Conservation (phyloP, 2,797 vertebrate species). For the Tinamus major region DNA sequence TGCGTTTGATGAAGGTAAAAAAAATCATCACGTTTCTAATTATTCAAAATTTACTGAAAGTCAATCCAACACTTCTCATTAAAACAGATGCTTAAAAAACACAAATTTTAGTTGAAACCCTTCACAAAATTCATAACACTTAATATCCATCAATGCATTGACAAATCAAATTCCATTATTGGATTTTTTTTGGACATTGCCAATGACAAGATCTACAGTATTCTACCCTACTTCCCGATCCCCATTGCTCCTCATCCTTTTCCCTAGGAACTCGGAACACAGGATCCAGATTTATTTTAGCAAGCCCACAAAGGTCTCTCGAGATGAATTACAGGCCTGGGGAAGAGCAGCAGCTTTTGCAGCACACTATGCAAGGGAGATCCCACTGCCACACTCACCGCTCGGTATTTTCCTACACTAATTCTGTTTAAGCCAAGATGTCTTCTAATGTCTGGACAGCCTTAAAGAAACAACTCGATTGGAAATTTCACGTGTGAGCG, state of each 20-base stretch:
- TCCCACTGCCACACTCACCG: fast-evolving
- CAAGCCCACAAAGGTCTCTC: not conserved
- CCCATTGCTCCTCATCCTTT: not conserved
- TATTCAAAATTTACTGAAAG: not conserved
- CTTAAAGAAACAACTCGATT: not conserved
- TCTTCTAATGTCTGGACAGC: not conserved
- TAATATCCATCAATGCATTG: not conserved
- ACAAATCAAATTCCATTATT: not conserved
- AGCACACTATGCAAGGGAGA: not conserved
- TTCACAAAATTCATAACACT: not conserved
- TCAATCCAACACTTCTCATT: not conserved
- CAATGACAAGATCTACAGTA: not conserved
- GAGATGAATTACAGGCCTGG: fast-evolving
- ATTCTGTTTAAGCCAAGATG: not conserved
- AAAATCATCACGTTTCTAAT: not conserved
- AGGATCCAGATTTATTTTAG: not conserved
- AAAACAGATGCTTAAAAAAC: not conserved
- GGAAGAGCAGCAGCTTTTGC: not conserved
- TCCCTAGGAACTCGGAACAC: not conserved
- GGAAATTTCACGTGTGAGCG: not conserved
- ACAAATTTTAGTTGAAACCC: not conserved
- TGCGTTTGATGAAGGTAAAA: not conserved
- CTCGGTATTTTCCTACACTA: not conserved
- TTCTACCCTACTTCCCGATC: not conserved
- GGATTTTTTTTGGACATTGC: not conserved